Base-by-base conservation (phyloP, 2,113 vertebrate species). In the Microcebus lehilahytsara region DNA sequence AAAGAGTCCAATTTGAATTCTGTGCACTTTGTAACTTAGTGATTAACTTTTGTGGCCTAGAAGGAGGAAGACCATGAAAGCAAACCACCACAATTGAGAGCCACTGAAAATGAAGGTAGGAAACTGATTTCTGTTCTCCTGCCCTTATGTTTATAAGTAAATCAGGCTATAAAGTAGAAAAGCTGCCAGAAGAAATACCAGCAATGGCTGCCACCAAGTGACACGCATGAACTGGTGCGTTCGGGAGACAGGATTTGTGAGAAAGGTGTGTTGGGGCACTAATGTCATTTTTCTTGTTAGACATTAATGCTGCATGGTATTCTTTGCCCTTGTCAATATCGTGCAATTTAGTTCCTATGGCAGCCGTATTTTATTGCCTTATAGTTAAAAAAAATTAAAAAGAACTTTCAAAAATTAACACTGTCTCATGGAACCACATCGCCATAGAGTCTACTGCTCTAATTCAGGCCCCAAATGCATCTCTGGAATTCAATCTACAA, bases 221-320 rank as follows among this genome's bases (percentile, higher is more conserved):
- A 71, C 77, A 89, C 2, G 0, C 9, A 4, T 1, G 85, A 90
- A 95, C 80, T 60, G 32, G 91, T 92, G 75, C 46, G 34, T 42
- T 97, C 0, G 0, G 27, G 58, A 67, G 71, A 27, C 95, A 79
- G 40, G 87, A 96, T 91, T 49, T 79, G 64, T 89, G 83, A 96
- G 25, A 62, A 89, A 56, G 13, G 23, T 84, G 56, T 8, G 20
- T 25, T 0, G 46, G 40, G 66, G 58, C 72, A 91, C 90, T 78
- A 1, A 80, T 95, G 46, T 93, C 22, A 37, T 95, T 89, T 74
- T 97, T 97, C 66, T 89, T 97, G 85, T 97, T 64, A 84, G 58
- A 80, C 94, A 42, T 79, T 93, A 95, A 72, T 51, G 30, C 32
- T 69, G 0, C 8, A 0, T 77, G 14, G 12, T 92, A 34, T 79